These are phyloP conservation scores for Sylvilagus floridanus DNA, from an alignment of 2,797 vertebrate genomes.

Conservation along the genomic window DNA sequence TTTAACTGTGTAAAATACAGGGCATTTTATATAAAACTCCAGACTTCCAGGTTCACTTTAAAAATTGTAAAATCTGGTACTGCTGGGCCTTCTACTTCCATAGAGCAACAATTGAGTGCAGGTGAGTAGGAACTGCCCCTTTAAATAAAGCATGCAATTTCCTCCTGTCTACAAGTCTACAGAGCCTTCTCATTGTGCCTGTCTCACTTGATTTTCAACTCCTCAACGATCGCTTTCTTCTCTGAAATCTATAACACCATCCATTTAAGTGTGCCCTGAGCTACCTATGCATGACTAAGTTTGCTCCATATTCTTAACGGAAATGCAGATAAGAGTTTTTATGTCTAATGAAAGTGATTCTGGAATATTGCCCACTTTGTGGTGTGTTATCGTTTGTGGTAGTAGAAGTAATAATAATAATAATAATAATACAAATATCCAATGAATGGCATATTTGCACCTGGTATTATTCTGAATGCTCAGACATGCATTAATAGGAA, in stretches of 20 bases:
- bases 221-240: background rate
- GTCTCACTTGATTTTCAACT: background rate
- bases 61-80: background rate
- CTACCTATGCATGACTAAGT: background rate
- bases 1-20: slow-evolving; percentile 30
- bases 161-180: background rate
- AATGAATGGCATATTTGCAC: background rate
- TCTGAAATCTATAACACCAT: background rate
- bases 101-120: background rate
- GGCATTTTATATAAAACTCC: background rate
- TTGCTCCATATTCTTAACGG: background rate
- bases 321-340: background rate
- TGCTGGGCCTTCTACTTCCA: background rate
- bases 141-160: accelerated
- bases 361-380: background rate
- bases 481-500: background rate
- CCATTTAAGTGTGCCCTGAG: background rate
- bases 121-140: background rate
- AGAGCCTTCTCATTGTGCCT: background rate
- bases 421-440: background rate
- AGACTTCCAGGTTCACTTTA: background rate
- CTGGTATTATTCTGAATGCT: background rate
- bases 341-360: background rate
- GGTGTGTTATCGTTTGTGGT: background rate
- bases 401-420: background rate